phyloP scores from a whole-genome alignment of 2,797 vertebrate species.

The Cirrhinus molitorella region DNA sequence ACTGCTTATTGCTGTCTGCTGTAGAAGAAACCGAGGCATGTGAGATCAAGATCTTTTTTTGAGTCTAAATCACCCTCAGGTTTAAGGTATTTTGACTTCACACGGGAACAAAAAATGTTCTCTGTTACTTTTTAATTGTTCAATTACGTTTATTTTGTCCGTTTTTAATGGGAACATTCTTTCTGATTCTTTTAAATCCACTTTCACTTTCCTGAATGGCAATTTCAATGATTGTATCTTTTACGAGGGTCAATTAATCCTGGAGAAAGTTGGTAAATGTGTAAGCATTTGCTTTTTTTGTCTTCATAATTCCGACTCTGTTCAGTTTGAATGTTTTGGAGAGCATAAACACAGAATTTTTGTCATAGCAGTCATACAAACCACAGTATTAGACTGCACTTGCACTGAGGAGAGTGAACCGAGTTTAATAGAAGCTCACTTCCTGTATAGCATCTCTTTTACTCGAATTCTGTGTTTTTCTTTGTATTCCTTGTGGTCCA shows the following conservation, averaged over 20 bases:
- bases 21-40: slow-evolving; percentile 20
- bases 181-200: slow-evolving; percentile 20
- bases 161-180: slow-evolving; percentile 1
- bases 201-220: slow-evolving; percentile 15
- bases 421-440: slow-evolving; percentile 13
- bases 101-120: neutral
- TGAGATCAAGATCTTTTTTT: neutral
- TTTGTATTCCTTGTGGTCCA: slow-evolving; percentile 24
- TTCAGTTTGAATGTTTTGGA: slow-evolving; percentile 23
- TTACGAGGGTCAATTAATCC: slow-evolving; percentile 1
- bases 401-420: slow-evolving; percentile 12
- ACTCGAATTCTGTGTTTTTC: neutral
- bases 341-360: neutral
- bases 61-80: neutral
- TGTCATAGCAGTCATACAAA: slow-evolving; percentile 16
- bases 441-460: slow-evolving; percentile 17
- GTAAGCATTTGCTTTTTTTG: neutral
- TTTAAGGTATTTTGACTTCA: slow-evolving; percentile 18
- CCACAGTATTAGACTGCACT: slow-evolving; percentile 22
- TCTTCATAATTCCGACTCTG: neutral
- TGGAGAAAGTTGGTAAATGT: slow-evolving; percentile 7
- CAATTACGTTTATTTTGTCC: neutral
- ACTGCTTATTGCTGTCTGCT: slow-evolving; percentile 16
- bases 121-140: neutral
- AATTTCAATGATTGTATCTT: slow-evolving; percentile 36